Evolutionary conservation across 1,140 invertebrate genomes (phyloP).

Genomic region (Neomicropteryx cornuta): DNA sequence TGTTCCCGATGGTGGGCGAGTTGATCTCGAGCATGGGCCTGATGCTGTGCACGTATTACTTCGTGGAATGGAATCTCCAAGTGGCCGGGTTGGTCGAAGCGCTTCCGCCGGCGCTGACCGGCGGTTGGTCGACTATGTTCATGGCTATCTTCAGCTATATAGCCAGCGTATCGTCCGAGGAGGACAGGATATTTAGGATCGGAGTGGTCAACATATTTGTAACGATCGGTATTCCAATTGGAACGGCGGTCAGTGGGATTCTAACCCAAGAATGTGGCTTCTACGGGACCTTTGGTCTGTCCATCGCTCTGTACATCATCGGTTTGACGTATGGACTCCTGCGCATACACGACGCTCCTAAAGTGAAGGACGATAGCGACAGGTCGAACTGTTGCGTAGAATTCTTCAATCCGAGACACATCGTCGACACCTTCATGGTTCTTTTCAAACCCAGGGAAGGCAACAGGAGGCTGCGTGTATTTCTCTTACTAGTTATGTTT

Average conservation of each 20-base stretch:
- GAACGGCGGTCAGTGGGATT: constrained; percentile 34
- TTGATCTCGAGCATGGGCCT: constrained; percentile 31
- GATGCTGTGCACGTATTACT: constrained; percentile 40
- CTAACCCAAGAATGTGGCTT: constrained; percentile 31
- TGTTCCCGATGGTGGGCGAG: constrained; percentile 43
- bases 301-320: constrained; percentile 23
- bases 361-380: not conserved
- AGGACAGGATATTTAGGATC: constrained; percentile 41
- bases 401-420: constrained; percentile 21
- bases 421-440: constrained; percentile 19
- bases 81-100: constrained; percentile 41
- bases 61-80: constrained; percentile 38
- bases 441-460: constrained; percentile 19
- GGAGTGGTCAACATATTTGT: constrained; percentile 43
- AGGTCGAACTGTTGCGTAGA: constrained; percentile 6
- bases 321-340: constrained; percentile 29
- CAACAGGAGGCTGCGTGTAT: constrained; percentile 18
- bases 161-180: constrained; percentile 41
- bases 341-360: too few species aligned
- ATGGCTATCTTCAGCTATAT: constrained; percentile 47
- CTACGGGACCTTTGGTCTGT: constrained; percentile 33
- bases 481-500: constrained; percentile 19
- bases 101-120: constrained; percentile 41
- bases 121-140: constrained; percentile 40
- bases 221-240: constrained; percentile 33